Percentiles rank a stretch among this genome's conserved stretches.
Conservation (phyloP, 2,888 invertebrate species). For the Prosapia bicincta region DNA sequence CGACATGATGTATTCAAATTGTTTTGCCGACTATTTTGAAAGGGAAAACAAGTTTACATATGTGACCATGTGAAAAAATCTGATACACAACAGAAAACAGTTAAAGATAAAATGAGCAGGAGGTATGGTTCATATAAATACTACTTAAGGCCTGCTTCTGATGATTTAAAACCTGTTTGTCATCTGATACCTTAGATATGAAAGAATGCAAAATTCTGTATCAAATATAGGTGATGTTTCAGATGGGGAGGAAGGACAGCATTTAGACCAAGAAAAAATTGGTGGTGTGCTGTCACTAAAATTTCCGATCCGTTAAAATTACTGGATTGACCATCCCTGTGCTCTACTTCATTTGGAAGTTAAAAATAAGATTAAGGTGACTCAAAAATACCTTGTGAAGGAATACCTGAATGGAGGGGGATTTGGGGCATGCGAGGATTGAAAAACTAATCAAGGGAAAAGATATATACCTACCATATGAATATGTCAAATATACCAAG, state of each 20-base stretch:
- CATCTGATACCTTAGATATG: background rate
- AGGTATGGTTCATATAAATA: conserved; percentile 4
- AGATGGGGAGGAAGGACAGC: conserved; percentile 1
- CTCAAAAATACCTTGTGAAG: conserved; percentile 40
- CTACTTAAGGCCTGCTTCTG: background rate
- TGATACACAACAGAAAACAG: background rate
- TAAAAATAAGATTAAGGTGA: conserved; percentile 34
- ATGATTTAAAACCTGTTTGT: background rate
- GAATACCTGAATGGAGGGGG: conserved; percentile 42
- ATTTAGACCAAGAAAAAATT: background rate
- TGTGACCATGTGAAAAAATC: conserved; percentile 6
- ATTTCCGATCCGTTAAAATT: background rate
- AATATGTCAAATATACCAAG: conserved; percentile 25
- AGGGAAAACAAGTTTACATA: background rate
- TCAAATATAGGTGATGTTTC: background rate
- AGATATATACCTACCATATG: conserved; percentile 28
- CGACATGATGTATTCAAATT: background rate
- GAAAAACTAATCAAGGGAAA: conserved; percentile 32
- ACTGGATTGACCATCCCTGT: conserved; percentile 31
- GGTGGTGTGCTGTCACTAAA: background rate
- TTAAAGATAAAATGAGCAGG: background rate
- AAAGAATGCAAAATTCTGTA: background rate
- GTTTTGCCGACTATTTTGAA: conserved; percentile 3
- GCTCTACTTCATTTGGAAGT: conserved; percentile 38
- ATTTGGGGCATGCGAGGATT: conserved; percentile 39